These are phyloP conservation scores for Ashinkailepas kermadecensis DNA, from an alignment of 2,888 invertebrate genomes.

Conservation along the genomic window DNA sequence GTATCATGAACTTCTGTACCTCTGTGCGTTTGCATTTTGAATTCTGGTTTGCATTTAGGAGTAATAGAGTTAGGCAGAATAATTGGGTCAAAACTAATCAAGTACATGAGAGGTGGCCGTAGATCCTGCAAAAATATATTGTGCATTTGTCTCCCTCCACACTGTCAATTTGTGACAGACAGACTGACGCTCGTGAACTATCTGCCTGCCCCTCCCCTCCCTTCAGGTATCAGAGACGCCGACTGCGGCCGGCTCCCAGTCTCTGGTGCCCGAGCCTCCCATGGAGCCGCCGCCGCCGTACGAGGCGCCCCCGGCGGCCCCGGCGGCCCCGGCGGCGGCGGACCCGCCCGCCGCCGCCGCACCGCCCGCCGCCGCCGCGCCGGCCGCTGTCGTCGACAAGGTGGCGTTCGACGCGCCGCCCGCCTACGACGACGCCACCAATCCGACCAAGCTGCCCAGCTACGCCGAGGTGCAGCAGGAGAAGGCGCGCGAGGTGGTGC, in stretches of 20 bases:
- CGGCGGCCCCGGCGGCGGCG: not conserved
- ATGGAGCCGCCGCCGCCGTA: constrained; percentile 30
- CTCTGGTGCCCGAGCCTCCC: constrained; percentile 31
- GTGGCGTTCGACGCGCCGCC: not conserved
- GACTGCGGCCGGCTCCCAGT: not conserved
- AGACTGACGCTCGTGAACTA: not conserved
- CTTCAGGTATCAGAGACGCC: constrained; percentile 1
- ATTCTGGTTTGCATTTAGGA: too few species aligned
- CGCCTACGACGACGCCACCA: constrained; percentile 17
- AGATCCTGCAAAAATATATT: too few species aligned
- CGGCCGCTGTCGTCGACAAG: not conserved
- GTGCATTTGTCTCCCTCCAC: not conserved
- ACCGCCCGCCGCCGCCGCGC: constrained; percentile 9
- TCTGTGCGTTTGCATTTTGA: too few species aligned
- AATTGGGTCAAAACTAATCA: too few species aligned
- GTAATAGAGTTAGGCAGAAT: too few species aligned
- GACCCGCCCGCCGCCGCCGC: not conserved
- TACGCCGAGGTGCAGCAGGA: constrained; percentile 34
- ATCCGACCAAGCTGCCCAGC: constrained; percentile 31
- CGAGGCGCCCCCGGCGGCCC: not conserved
- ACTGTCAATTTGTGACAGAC: not conserved
- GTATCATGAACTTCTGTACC: too few species aligned
- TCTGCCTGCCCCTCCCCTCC: not conserved
- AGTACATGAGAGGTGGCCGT: too few species aligned
- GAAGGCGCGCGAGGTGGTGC: constrained; percentile 32